phyloP scores from a whole-genome alignment of 2,888 invertebrate genomes.

The Alloplasta piceator region DNA sequence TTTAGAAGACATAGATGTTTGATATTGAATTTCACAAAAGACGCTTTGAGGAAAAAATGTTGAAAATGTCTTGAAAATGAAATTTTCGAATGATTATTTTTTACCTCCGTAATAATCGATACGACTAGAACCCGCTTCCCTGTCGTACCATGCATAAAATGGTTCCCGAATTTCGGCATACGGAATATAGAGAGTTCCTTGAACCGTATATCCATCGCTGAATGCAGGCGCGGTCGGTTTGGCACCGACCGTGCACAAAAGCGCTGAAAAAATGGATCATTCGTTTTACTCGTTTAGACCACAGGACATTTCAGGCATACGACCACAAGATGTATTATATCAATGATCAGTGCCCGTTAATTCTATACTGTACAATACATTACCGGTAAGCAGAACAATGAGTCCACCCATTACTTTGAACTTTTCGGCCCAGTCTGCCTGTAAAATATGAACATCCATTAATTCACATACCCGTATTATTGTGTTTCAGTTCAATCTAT shows the following conservation, averaged over 20 bases:
- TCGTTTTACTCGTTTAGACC: not conserved
- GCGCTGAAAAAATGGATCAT: constrained; percentile 54
- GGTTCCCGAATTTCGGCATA: constrained; percentile 97
- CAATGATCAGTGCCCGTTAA: not conserved
- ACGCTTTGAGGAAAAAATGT: too few species aligned
- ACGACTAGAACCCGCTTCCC: constrained; percentile 89
- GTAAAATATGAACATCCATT: constrained; percentile 38
- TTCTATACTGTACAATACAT: constrained; percentile 1
- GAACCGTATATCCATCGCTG: constrained; percentile 89
- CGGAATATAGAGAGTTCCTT: constrained; percentile 92
- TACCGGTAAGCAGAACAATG: constrained; percentile 43
- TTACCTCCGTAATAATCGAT: constrained; percentile 96
- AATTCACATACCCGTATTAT: not conserved
- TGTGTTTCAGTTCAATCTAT: not conserved
- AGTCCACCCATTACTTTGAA: constrained; percentile 31
- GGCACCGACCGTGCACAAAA: constrained; percentile 47
- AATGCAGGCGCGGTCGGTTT: constrained; percentile 86
- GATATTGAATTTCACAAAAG: too few species aligned
- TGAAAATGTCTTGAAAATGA: too few species aligned
- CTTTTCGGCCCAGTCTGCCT: constrained; percentile 21
- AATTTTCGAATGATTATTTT: too few species aligned
- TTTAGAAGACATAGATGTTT: too few species aligned
- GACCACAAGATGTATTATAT: constrained; percentile 24
- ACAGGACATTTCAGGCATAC: not conserved
- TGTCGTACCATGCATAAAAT: constrained; percentile 95